Evolutionary conservation across 2,888 invertebrate genomes (phyloP).

Genomic region (Homarus gammarus): DNA sequence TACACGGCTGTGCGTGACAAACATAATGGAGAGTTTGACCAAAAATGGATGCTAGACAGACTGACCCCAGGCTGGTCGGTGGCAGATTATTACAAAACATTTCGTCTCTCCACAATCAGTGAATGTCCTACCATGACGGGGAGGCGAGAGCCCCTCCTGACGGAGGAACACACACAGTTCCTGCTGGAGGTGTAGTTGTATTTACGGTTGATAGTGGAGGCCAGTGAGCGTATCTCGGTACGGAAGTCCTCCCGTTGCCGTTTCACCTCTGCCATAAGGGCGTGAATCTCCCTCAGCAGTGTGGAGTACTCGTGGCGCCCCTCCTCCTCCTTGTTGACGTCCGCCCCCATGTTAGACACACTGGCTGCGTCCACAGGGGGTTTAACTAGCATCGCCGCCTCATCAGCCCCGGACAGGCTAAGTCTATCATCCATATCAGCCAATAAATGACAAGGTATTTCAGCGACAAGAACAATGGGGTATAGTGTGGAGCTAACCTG

Average conservation of each 20-base stretch:
- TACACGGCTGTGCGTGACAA: too few relatives aligned
- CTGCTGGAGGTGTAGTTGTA: conserved; percentile 17
- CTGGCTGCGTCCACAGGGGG: conserved; percentile 48
- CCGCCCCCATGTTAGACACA: conserved; percentile 39
- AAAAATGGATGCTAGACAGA: too few relatives aligned
- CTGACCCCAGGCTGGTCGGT: too few relatives aligned
- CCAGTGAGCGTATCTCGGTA: conserved; percentile 49
- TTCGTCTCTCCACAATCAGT: neutral
- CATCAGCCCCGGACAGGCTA: neutral
- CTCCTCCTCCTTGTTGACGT: neutral
- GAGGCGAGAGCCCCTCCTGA: conserved; percentile 29
- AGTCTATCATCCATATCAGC: neutral
- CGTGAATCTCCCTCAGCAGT: conserved; percentile 53
- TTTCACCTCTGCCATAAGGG: conserved; percentile 54
- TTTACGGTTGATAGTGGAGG: conserved; percentile 31
- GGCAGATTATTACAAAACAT: neutral
- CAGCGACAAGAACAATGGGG: too few relatives aligned
- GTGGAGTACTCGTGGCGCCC: conserved; percentile 30
- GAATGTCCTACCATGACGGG: conserved; percentile 36
- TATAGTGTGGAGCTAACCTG: neutral
- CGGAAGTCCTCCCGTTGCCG: conserved; percentile 51
- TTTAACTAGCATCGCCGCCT: neutral
- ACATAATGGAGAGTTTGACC: too few relatives aligned
- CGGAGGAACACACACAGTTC: conserved; percentile 23
- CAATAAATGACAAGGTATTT: neutral